phyloP scores from a whole-genome alignment of 2,113 vertebrate species.

The Semnornis frantzii region DNA sequence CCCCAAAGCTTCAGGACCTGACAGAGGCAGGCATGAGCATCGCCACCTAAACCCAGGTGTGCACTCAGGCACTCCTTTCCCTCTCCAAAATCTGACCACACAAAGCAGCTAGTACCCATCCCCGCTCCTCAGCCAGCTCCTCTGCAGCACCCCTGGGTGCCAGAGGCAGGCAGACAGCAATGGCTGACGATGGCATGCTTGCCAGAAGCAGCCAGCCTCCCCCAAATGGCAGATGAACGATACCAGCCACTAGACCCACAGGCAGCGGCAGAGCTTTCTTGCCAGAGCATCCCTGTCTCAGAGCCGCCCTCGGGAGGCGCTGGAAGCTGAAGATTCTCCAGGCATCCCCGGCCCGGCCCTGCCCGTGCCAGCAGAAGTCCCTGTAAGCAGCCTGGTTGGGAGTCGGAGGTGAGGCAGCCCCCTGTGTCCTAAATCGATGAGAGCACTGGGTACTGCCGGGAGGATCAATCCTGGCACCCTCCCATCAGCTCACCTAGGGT shows the following conservation, averaged over 20 bases:
- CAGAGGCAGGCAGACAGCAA: neutral
- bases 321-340: neutral
- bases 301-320: neutral
- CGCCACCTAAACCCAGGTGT: rapidly evolving
- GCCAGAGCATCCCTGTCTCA: neutral
- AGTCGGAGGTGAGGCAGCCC: neutral
- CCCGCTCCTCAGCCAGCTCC: neutral
- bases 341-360: neutral
- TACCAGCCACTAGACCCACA: rapidly evolving
- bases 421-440: constrained; percentile 1
- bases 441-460: neutral
- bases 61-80: neutral
- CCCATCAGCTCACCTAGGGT: neutral
- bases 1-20: neutral
- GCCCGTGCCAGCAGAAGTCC: neutral
- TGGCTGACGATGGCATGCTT: neutral
- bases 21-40: neutral
- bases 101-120: neutral
- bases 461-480: constrained; percentile 30
- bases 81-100: neutral
- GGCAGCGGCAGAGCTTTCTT: neutral
- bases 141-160: neutral
- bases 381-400: neutral
- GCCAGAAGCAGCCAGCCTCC: neutral
- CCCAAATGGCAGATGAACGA: neutral